Conservation (phyloP, 2,888 invertebrate genomes). For the Apodemia duryi region DNA sequence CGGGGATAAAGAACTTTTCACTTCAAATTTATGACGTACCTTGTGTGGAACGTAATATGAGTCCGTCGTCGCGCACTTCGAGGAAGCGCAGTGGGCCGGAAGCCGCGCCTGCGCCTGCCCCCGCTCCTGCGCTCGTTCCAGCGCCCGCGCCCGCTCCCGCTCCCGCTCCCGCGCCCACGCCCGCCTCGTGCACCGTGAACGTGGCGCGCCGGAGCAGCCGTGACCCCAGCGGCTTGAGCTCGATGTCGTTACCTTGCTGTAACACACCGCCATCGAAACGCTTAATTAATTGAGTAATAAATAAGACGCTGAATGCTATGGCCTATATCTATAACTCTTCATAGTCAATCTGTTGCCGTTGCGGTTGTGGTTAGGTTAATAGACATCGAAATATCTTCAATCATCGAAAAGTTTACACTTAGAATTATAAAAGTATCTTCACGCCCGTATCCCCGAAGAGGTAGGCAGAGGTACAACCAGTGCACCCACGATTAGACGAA, state of each 20-base stretch:
- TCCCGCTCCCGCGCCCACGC: conserved; percentile 83
- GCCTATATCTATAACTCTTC: too few relatives aligned
- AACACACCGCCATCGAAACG: neutral
- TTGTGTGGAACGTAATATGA: conserved; percentile 86
- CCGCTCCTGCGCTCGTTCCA: neutral
- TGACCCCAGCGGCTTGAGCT: conserved; percentile 96
- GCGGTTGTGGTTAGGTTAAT: too few relatives aligned
- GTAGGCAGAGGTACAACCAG: too few relatives aligned
- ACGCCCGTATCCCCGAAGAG: too few relatives aligned
- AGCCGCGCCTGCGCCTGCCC: conserved; percentile 83
- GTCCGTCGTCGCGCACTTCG: conserved; percentile 98
- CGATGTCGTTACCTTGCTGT: conserved; percentile 98
- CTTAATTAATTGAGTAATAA: neutral
- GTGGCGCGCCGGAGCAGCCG: conserved; percentile 97
- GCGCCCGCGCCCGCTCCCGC: conserved; percentile 88
- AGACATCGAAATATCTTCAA: too few relatives aligned
- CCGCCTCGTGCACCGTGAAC: conserved; percentile 96
- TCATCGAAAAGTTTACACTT: too few relatives aligned
- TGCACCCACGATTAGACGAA: too few relatives aligned
- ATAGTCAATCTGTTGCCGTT: too few relatives aligned
- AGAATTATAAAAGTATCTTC: too few relatives aligned
- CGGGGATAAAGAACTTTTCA: too few relatives aligned
- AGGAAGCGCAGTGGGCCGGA: conserved; percentile 92
- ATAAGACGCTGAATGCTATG: too few relatives aligned
- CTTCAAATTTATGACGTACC: conserved; percentile 38